A percentile compares a stretch with the other conserved stretches of the same genome.
phyloP scores from a whole-genome alignment of 2,888 invertebrate genomes.

The Spilarctia lutea region DNA sequence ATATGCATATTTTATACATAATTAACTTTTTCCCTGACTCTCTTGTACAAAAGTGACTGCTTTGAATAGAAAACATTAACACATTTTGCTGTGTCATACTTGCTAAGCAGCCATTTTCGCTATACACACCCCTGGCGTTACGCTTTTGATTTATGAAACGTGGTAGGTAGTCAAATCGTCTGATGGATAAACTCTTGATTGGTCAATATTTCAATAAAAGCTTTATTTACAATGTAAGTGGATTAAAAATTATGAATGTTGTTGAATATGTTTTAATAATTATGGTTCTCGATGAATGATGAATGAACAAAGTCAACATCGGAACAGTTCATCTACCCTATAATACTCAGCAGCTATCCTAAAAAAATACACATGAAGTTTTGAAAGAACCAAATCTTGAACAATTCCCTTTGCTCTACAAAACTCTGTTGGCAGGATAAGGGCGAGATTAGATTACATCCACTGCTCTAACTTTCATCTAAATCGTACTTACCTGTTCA shows the following conservation, averaged over 20 bases:
- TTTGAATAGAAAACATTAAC: constrained; percentile 16
- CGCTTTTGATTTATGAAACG: constrained; percentile 59
- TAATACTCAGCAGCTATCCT: no score
- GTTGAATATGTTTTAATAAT: no score
- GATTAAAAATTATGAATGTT: neutral
- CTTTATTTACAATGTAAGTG: neutral
- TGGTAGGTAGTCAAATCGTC: constrained; percentile 54
- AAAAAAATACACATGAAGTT: neutral
- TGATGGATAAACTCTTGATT: constrained; percentile 48
- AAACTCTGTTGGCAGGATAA: no score
- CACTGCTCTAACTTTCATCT: no score
- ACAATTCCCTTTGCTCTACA: no score
- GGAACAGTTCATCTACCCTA: no score
- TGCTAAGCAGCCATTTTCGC: constrained; percentile 53
- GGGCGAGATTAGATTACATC: no score
- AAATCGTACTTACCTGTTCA: no score
- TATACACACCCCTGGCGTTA: constrained; percentile 53
- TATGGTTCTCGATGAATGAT: no score
- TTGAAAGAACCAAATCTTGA: neutral
- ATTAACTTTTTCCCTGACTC: constrained; percentile 19
- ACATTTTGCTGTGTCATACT: constrained; percentile 59
- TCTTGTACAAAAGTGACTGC: neutral
- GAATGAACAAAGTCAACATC: no score
- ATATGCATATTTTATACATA: constrained; percentile 15
- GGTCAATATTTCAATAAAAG: constrained; percentile 44